These are phyloP conservation scores for Hiodon tergisus DNA, from an alignment of 2,113 vertebrate genomes.

Conservation along the genomic window DNA sequence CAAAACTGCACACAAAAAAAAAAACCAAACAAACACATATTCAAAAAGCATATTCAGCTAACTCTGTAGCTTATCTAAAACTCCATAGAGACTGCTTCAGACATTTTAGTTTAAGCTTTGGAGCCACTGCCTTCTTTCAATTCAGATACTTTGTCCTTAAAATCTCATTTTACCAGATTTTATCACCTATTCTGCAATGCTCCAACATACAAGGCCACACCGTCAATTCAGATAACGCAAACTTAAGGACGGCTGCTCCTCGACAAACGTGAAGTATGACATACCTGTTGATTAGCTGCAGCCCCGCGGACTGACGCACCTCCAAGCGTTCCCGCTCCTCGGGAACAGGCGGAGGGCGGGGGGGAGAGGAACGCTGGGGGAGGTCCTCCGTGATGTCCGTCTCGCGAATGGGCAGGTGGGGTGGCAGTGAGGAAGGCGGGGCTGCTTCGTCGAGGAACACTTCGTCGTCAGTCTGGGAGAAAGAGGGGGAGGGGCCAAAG, in stretches of 20 bases:
- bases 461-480: conserved; percentile 64
- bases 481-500: conserved; percentile 6
- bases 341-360: conserved; percentile 35
- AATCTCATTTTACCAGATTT: no score
- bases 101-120: no score
- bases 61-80: no score
- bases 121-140: no score
- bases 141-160: no score
- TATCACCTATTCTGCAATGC: no score
- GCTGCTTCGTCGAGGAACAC: conserved; percentile 68
- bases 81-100: no score
- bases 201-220: no score
- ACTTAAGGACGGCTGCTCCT: no score
- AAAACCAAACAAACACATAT: neutral
- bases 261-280: neutral
- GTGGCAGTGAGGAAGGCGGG: conserved; percentile 27
- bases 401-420: conserved; percentile 37
- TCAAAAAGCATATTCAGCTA: neutral
- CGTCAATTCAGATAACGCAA: no score
- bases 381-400: conserved; percentile 55
- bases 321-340: conserved; percentile 15
- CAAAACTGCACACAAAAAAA: conserved; percentile 6
- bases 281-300: neutral
- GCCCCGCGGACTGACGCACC: neutral
- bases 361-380: conserved; percentile 39